Conservation (phyloP, 2,888 invertebrate genomes). For the Lepetodrilus schrolli region DNA sequence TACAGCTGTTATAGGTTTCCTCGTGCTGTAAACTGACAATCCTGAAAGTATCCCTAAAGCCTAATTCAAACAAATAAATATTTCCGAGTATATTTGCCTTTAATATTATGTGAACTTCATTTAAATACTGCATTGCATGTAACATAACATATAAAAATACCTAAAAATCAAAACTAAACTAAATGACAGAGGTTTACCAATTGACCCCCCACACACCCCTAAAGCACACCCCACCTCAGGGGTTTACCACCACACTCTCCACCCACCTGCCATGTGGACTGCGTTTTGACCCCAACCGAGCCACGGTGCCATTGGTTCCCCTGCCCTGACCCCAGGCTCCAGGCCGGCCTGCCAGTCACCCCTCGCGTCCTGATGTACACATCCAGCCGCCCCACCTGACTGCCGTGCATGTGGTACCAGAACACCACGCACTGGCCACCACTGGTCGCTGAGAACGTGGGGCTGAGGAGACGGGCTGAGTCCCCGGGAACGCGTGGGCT, state of each 20-base stretch:
- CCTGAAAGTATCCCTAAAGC: too few relatives aligned
- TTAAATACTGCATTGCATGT: not conserved
- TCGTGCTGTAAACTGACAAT: too few relatives aligned
- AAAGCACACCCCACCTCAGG: too few relatives aligned
- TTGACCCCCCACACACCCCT: too few relatives aligned
- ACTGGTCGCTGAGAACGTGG: slow-evolving; percentile 40
- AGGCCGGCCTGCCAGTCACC: slow-evolving; percentile 29
- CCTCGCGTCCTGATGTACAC: slow-evolving; percentile 57
- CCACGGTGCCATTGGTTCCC: slow-evolving; percentile 65
- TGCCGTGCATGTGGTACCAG: slow-evolving; percentile 72
- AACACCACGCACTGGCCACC: slow-evolving; percentile 64
- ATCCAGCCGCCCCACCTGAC: slow-evolving; percentile 55
- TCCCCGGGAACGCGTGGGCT: slow-evolving; percentile 79
- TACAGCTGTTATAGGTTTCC: too few relatives aligned
- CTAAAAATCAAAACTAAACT: not conserved
- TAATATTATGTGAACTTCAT: too few relatives aligned
- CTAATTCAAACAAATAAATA: too few relatives aligned
- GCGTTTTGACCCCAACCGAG: slow-evolving; percentile 39
- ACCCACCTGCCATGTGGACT: slow-evolving; percentile 37
- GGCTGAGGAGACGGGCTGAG: slow-evolving; percentile 75
- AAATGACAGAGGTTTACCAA: too few relatives aligned
- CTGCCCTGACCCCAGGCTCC: slow-evolving; percentile 47
- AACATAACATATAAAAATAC: not conserved
- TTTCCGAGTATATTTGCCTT: too few relatives aligned
- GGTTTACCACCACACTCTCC: not conserved